Base-by-base conservation (phyloP, 2,888 invertebrate genomes). In the Brachyptera risi region DNA sequence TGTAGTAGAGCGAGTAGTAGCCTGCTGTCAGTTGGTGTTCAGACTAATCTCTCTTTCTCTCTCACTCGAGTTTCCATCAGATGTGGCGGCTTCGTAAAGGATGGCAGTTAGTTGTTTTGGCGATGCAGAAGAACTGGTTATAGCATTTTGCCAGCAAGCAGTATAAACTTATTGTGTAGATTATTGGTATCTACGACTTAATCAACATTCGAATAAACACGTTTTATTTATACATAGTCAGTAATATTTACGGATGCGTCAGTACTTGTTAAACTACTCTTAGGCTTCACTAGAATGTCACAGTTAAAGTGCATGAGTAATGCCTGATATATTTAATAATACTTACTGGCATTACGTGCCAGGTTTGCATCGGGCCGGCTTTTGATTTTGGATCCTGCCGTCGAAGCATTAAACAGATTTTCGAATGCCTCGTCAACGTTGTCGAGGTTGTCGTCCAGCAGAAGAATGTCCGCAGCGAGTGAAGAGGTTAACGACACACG, bases 381-480 rank as follows among this genome's bases (percentile, higher is more conserved):
- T 59, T 63, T 24, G 62, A 57, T 42, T 37, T 51, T 54, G 44
- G 62, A 37, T n/a, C 56, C 38, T 1, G 58, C 66, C 19, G 73
- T 75, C 27, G 75, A 72, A 68, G 77, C 75, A 66, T 75, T 76
- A 80, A 92, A 90, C 70, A 93, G 82, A 76, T 88, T 87, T 74
- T 93, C 92, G 79, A 93, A 93, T 68, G 90, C 90, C 78, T 86
- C 87, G 74, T 93, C 93, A 64, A 92, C 88, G 77, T 92, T 90
- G 5, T 71, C 71, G 11, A 72, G 65, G 62, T 71, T 69, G 58
- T 72, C 71, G 76, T 80, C 85, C 75, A 60, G 40, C 37, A 61
- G 31, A 31, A 61, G 57, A 15, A 56, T 26, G 37, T 62, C 59
- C 11, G 24, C 23, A 13, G 58, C 13, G 7, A 47, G 26, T 27